Evolutionary conservation across 2,113 vertebrate species (phyloP).

Genomic region (Microcebus tavaratra): DNA sequence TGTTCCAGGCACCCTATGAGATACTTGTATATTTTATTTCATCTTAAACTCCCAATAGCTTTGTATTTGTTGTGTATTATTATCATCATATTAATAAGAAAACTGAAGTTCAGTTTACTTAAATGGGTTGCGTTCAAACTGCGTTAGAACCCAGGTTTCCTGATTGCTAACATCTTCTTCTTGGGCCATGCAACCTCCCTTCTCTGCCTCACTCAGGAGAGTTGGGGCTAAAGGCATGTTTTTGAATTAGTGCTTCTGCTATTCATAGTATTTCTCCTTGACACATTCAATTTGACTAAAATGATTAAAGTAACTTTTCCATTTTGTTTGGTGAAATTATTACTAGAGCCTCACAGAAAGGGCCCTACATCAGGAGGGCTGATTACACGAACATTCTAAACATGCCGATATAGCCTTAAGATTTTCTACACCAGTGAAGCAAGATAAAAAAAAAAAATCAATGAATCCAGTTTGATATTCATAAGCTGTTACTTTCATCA

Average conservation of each 20-base stretch:
- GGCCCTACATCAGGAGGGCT: neutral
- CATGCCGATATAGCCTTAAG: neutral
- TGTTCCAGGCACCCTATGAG: neutral
- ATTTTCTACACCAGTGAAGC: neutral
- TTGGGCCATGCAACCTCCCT: neutral
- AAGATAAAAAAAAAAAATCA: neutral
- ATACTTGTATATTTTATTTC: neutral
- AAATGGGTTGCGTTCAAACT: neutral
- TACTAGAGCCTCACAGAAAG: neutral
- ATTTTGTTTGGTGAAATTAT: constrained; percentile 33
- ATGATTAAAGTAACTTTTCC: constrained; percentile 47
- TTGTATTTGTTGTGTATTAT: neutral
- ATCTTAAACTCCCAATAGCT: neutral
- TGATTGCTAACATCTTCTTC: neutral
- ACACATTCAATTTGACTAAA: constrained; percentile 56
- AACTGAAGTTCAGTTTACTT: neutral
- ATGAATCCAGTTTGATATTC: neutral
- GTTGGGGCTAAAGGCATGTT: neutral
- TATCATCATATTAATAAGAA: neutral
- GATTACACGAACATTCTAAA: neutral
- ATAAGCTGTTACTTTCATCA: neutral
- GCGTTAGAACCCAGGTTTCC: neutral
- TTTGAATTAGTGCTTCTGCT: constrained; percentile 24
- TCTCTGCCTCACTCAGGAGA: neutral
- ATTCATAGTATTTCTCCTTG: constrained; percentile 41